Evolutionary conservation across 2,113 vertebrate genomes (phyloP), one percentile per base, ranked within the genome.

Genomic region (Cyanocitta stelleri): DNA sequence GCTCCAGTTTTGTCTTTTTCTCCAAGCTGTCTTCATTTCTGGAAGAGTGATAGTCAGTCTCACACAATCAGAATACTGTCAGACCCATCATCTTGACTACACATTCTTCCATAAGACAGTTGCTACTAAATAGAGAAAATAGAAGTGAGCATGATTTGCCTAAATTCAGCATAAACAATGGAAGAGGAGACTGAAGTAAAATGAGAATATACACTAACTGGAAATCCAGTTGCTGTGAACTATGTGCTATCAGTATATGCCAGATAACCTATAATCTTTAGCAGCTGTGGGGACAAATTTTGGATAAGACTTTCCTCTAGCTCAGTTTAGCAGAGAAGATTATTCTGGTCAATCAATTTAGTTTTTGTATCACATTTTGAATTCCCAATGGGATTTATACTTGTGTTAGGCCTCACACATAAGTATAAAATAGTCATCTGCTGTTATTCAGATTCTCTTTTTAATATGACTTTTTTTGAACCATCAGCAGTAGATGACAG

Each of bases 61-160:
- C 39, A 3, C 51, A 21, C 51, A 85, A 66, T 75, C 69, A 77
- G 94, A 86, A 61, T 51, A 6, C 41, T 85, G 91, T 83, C 94
- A 95, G 89, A 87, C n/a, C 33, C 66, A 49, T 93, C 64, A 86
- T 77, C 77, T 75, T 44, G 2, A 29, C 75, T 72, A 54, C 0
- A 1, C 29, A 1, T 67, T 87, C 52, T 92, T 92, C 79, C 16
- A 0, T 82, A 17, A 93, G 61, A 64, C 9, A 15, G 52, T 72
- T 94, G 77, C 56, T 95, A 6, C 77, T 87, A 71, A 95, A 84
- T 32, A 72, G 55, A 87, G 73, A 95, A 84, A 87, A 87, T 8
- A 72, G 52, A 86, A 26, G 55, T 87, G 55, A 75, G 52, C 21
- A 9, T 37, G 37, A 49, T 78, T 95, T 89, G 58, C 32, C 67